phyloP scores from a whole-genome alignment of 2,797 vertebrate species.

The Micropoecilia bifurca region DNA sequence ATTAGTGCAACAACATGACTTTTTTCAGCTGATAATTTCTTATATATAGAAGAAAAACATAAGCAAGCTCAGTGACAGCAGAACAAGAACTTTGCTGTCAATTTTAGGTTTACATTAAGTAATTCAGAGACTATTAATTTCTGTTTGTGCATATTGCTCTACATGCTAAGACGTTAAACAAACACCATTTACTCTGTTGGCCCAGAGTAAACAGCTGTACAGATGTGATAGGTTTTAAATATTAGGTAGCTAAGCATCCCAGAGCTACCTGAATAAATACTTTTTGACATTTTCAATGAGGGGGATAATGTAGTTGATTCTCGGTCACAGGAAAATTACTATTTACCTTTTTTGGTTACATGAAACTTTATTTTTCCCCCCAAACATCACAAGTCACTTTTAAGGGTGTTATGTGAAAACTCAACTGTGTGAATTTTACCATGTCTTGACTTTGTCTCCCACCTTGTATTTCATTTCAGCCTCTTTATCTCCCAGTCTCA shows the following conservation, averaged over 20 bases:
- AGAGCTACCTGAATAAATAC: slow-evolving; percentile 79
- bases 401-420: slow-evolving; percentile 15
- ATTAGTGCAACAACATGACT: slow-evolving; percentile 30
- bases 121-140: slow-evolving; percentile 68
- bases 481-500: slow-evolving; percentile 31
- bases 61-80: slow-evolving; percentile 19
- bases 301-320: slow-evolving; percentile 57
- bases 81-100: slow-evolving; percentile 56
- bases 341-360: slow-evolving; percentile 42
- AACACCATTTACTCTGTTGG: slow-evolving; percentile 73
- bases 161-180: slow-evolving; percentile 70
- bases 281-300: slow-evolving; percentile 75
- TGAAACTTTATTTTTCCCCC: slow-evolving; percentile 18
- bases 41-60: slow-evolving; percentile 14
- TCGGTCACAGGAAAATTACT: slow-evolving; percentile 40
- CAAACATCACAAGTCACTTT: not conserved
- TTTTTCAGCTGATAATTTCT: slow-evolving; percentile 41
- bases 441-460: slow-evolving; percentile 33
- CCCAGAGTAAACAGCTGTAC: slow-evolving; percentile 77
- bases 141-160: slow-evolving; percentile 69
- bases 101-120: slow-evolving; percentile 39
- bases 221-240: slow-evolving; percentile 76
- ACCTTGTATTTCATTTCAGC: slow-evolving; percentile 38
- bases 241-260: slow-evolving; percentile 73
- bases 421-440: slow-evolving; percentile 18